Base-by-base conservation (phyloP, 2,888 invertebrate species). In the Eueremaeus valkanovi region DNA sequence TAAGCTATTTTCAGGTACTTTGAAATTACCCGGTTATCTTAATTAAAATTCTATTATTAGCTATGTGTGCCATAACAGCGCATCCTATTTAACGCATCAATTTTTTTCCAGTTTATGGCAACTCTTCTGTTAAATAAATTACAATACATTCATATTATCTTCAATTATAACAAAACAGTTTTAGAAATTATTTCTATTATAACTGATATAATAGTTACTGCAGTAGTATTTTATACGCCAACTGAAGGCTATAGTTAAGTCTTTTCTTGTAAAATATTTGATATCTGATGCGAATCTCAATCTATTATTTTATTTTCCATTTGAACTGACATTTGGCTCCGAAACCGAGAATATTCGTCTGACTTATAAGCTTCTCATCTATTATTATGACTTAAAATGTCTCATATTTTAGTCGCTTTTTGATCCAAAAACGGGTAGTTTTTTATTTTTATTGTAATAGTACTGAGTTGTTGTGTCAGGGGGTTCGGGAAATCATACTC, bases 301-400 rank as follows among this genome's bases (percentile, higher is more conserved):
- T 51, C n/a, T n/a, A 21, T 51, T 51, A 51, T 51, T 51, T n/a
- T 18, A 45, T n/a, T 45, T 45, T 13, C 45, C 6, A 51, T 51
- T 21, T 51, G 51, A 51, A 21, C n/a, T 51, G 51, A 51, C 51
- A 51, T 51, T 51, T n/a, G n/a, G 51, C 21, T 51, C 6, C n/a
- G 51, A 51, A 51, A 51, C 51, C n/a, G n/a, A 51, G 51, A 51
- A 51, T 51, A 51, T 51, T 51, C 51, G n/a, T 16, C 21, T 21
- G 51, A 21, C n/a, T 51, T 5, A n/a, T n/a, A 21, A 21, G 36
- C 6, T 51, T 51, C 2, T 5, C 21, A 51, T 51, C 3, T 6
- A 51, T 51, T 51, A n/a, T n/a, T 51, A 21, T 51, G 51, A n/a
- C 21, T 51, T 51, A 21, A 51, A 51, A 51, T 18, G n/a, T 5